phyloP scores from a whole-genome alignment of 2,113 vertebrate species.

The Entelurus aequoreus region DNA sequence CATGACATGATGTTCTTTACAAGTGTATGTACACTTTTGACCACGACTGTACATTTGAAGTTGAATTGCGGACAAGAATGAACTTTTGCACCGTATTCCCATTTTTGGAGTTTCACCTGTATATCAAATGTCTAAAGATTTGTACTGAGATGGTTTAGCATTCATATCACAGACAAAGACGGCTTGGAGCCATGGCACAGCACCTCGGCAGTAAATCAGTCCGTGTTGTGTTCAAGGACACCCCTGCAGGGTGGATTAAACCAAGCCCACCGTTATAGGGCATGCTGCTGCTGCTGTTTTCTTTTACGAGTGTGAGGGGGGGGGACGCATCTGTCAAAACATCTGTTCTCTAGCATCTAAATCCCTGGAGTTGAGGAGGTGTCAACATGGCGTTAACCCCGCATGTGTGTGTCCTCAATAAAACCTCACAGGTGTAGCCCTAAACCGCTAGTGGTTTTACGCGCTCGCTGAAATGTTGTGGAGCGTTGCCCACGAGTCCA shows the following conservation, averaged over 20 bases:
- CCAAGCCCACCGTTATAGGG: constrained; percentile 3
- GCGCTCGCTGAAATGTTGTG: constrained; percentile 14
- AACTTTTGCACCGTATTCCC: too few relatives aligned
- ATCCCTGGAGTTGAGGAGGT: constrained; percentile 25
- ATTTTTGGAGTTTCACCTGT: too few relatives aligned
- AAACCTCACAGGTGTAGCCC: constrained; percentile 14
- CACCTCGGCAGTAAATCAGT: neutral
- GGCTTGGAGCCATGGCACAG: neutral
- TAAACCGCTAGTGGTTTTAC: constrained; percentile 2
- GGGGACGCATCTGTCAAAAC: constrained; percentile 50
- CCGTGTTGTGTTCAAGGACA: constrained; percentile 4
- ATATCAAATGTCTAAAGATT: neutral
- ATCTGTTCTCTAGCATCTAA: constrained; percentile 52
- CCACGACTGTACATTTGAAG: too few relatives aligned
- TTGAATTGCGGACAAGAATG: too few relatives aligned
- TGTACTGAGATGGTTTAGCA: neutral
- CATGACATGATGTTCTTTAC: too few relatives aligned
- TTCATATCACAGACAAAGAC: constrained; percentile 1
- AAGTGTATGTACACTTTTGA: too few relatives aligned
- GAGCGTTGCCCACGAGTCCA: constrained; percentile 7
- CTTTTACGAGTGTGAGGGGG: neutral
- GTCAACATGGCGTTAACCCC: constrained; percentile 37
- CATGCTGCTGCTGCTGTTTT: constrained; percentile 1
- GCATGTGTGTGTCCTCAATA: constrained; percentile 9
- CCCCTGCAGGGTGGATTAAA: constrained; percentile 6